A percentile compares a stretch with the other conserved stretches of the same genome.
phyloP scores from a whole-genome alignment of 2,113 vertebrate genomes.

The Collichthys lucidus region DNA sequence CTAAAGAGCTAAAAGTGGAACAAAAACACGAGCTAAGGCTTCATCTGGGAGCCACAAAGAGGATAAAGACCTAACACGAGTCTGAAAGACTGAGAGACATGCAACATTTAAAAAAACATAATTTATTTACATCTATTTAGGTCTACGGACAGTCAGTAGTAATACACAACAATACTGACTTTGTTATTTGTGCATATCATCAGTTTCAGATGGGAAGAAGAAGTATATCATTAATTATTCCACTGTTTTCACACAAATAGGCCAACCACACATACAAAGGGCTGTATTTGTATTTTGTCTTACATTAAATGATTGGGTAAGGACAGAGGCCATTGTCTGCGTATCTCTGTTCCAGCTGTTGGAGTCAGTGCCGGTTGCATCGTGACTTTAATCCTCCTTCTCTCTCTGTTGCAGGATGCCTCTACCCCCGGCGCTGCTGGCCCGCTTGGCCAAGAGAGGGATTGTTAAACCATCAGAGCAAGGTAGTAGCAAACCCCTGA shows the following conservation, averaged over 20 bases:
- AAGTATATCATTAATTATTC: too few species aligned
- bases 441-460: conserved; percentile 92
- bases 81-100: too few species aligned
- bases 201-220: too few species aligned
- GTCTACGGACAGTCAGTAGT: too few species aligned
- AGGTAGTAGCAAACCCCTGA: conserved; percentile 71
- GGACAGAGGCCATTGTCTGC: neutral
- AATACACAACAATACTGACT: neutral
- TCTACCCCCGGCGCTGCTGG: conserved; percentile 89
- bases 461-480: conserved; percentile 90
- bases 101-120: neutral
- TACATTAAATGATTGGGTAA: neutral
- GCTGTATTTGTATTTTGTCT: neutral
- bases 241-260: too few species aligned
- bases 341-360: neutral
- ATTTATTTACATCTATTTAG: neutral
- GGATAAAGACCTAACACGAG: neutral
- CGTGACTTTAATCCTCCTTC: neutral
- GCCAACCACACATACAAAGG: too few species aligned
- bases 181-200: too few species aligned
- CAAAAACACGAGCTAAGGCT: neutral
- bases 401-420: conserved; percentile 85
- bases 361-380: neutral
- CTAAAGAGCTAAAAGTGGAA: neutral
- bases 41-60: neutral